Conservation (phyloP, 2,113 vertebrate species). For the Phyllopteryx taeniolatus region DNA sequence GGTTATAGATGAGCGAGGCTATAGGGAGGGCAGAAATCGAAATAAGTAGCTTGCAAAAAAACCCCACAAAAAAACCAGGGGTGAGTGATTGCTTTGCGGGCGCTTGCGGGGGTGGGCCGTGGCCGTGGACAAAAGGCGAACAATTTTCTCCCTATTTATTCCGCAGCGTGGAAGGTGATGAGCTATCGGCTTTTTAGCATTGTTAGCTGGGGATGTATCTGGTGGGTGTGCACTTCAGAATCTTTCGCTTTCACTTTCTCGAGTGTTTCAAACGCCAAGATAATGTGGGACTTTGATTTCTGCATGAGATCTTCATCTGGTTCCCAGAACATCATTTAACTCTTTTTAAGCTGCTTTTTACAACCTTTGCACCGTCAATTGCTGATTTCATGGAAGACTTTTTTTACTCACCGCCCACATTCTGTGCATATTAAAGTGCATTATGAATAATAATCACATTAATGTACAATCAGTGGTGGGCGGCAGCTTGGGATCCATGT, state of each 20-base stretch:
- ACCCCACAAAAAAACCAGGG: conserved; percentile 21
- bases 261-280: not conserved
- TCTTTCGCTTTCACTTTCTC: not conserved
- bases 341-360: not conserved
- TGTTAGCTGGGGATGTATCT: not conserved
- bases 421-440: not conserved
- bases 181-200: not conserved
- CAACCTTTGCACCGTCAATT: not conserved
- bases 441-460: not conserved
- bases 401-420: not conserved
- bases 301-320: not conserved
- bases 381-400: not conserved
- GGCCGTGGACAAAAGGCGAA: conserved; percentile 51
- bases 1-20: conserved; percentile 8
- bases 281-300: not conserved
- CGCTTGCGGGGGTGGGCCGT: conserved; percentile 23
- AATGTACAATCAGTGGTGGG: not conserved
- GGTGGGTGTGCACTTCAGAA: not conserved
- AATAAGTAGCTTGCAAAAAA: conserved; percentile 37
- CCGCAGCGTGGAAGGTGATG: conserved; percentile 20
- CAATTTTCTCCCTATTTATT: conserved; percentile 71
- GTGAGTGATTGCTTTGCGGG: conserved; percentile 55
- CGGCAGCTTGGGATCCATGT: not conserved
- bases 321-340: not conserved
- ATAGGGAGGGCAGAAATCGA: conserved; percentile 38